Conservation (phyloP, 2,888 invertebrate genomes). For the Crioceris asparagi region DNA sequence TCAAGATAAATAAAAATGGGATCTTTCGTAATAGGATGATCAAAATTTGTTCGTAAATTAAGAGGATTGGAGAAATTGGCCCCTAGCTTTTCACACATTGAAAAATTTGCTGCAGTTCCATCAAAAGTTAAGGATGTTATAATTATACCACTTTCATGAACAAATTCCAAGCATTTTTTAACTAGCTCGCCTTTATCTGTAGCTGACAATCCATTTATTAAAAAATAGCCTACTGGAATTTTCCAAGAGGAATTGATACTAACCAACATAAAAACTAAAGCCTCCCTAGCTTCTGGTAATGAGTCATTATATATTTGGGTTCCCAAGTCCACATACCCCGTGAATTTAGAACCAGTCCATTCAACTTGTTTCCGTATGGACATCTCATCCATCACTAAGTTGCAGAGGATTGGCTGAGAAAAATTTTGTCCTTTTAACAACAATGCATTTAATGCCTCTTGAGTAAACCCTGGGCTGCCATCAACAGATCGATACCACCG, state of each 20-base stretch:
- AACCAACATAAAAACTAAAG: slow-evolving; percentile 19
- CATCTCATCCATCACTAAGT: slow-evolving; percentile 26
- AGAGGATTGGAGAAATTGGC: slow-evolving; percentile 12
- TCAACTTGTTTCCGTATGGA: slow-evolving; percentile 14
- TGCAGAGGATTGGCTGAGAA: slow-evolving; percentile 12
- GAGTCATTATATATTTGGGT: slow-evolving; percentile 14
- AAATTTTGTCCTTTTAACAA: slow-evolving; percentile 2
- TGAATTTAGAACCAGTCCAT: slow-evolving; percentile 15
- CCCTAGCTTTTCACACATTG: slow-evolving; percentile 14
- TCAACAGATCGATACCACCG: slow-evolving; percentile 18
- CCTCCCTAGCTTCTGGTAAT: slow-evolving; percentile 20
- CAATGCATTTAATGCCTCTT: slow-evolving; percentile 17
- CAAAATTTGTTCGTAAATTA: slow-evolving; percentile 15
- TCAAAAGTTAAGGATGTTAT: slow-evolving; percentile 18
- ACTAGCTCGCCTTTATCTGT: slow-evolving; percentile 15
- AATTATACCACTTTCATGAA: slow-evolving; percentile 13
- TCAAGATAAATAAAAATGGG: slow-evolving; percentile 8
- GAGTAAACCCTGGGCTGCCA: slow-evolving; percentile 18
- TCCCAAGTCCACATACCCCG: slow-evolving; percentile 16
- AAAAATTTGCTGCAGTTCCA: slow-evolving; percentile 13
- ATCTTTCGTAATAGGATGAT: slow-evolving; percentile 10
- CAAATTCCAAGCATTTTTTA: slow-evolving; percentile 8
- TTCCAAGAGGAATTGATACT: slow-evolving; percentile 18
- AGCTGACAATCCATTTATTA: slow-evolving; percentile 16
- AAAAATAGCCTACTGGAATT: slow-evolving; percentile 22